Conservation (phyloP, 2,888 invertebrate species). For the Latrodectus hesperus region DNA sequence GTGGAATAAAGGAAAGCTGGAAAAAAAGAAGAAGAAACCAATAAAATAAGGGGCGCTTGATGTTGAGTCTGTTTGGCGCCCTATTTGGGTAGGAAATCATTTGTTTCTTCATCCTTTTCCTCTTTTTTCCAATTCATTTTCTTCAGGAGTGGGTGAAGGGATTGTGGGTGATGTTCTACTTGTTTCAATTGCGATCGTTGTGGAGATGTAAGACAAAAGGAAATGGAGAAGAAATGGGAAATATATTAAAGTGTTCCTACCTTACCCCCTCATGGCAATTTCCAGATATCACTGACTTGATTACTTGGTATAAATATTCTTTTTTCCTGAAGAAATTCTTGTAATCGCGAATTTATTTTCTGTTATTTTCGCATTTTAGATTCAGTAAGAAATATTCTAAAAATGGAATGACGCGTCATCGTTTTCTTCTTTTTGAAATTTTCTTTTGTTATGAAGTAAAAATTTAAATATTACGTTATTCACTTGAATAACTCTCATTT, state of each 20-base stretch:
- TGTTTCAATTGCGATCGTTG: constrained; percentile 2
- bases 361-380: too few relatives aligned
- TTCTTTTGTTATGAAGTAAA: too few relatives aligned
- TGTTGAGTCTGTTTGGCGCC: not conserved
- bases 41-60: too few relatives aligned
- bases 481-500: too few relatives aligned
- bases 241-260: not conserved
- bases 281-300: not conserved
- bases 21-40: not conserved
- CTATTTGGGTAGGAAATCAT: not conserved
- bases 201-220: not conserved
- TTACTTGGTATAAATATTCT: not conserved
- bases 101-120: not conserved
- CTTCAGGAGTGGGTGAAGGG: not conserved
- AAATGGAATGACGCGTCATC: too few relatives aligned
- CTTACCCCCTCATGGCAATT: not conserved
- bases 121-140: not conserved
- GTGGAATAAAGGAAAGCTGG: not conserved
- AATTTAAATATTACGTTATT: too few relatives aligned
- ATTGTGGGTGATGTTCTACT: not conserved
- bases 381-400: too few relatives aligned
- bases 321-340: too few relatives aligned
- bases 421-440: too few relatives aligned
- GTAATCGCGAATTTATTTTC: too few relatives aligned
- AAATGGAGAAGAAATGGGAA: not conserved